A percentile compares a stretch with the other conserved stretches of the same genome.
Conservation (phyloP, 2,888 invertebrate species). For the Cacoxenus indagator region DNA sequence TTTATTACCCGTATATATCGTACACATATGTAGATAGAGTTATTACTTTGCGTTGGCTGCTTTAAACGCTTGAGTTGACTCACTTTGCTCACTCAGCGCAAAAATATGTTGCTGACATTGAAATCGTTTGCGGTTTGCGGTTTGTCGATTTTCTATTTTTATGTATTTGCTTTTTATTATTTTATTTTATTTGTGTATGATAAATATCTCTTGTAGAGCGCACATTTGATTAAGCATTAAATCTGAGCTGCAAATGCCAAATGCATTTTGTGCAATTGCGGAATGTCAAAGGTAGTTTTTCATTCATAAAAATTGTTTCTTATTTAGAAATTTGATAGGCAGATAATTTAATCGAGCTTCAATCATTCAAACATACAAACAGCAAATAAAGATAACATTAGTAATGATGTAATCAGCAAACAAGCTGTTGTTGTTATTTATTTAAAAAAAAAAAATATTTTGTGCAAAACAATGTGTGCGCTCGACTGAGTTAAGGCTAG, state of each 20-base stretch:
- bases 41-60: neutral
- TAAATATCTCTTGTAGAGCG: neutral
- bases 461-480: too few relatives aligned
- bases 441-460: too few relatives aligned
- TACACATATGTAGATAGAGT: neutral
- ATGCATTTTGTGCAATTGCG: neutral
- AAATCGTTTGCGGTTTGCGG: too few relatives aligned
- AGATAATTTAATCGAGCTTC: too few relatives aligned
- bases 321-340: too few relatives aligned
- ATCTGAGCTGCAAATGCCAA: neutral
- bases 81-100: neutral
- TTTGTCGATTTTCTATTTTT: too few relatives aligned
- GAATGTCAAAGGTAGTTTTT: neutral
- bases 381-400: too few relatives aligned
- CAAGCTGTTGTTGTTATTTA: too few relatives aligned
- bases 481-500: too few relatives aligned
- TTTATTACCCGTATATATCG: neutral
- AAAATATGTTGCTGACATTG: conserved; percentile 41
- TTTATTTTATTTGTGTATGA: neutral
- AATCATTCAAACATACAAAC: too few relatives aligned
- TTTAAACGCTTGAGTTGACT: neutral
- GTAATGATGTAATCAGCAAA: too few relatives aligned
- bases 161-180: neutral
- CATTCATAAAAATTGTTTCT: too few relatives aligned
- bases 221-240: neutral